Evolutionary conservation across 1,140 invertebrate genomes (phyloP).

Genomic region (Sinonovacula constricta): DNA sequence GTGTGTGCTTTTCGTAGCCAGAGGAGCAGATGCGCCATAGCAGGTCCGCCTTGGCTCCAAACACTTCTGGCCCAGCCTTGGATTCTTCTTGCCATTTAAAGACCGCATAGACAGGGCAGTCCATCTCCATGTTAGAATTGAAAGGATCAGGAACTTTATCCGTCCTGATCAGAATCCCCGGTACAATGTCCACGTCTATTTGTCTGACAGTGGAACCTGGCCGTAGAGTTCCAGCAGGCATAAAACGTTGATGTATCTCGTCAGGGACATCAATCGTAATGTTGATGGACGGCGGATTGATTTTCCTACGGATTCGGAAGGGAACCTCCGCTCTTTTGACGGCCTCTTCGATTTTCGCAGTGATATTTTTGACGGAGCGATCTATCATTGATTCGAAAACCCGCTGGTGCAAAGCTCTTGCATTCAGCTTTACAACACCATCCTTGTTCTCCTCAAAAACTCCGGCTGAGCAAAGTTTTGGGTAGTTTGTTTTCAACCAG

Average conservation of each 20-base stretch:
- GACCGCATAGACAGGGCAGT: slow-evolving; percentile 22
- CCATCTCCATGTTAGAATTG: neutral
- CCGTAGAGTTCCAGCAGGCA: neutral
- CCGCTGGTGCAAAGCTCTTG: slow-evolving; percentile 5
- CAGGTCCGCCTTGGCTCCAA: neutral
- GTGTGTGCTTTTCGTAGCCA: slow-evolving; percentile 23
- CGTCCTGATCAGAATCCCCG: neutral
- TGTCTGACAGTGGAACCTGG: neutral
- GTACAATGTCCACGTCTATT: slow-evolving; percentile 18
- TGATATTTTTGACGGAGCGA: neutral
- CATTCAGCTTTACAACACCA: slow-evolving; percentile 6
- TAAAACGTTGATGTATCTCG: neutral
- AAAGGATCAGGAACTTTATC: slow-evolving; percentile 10
- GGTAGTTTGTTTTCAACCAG: neutral
- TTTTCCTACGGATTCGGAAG: neutral
- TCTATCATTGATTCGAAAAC: slow-evolving; percentile 39
- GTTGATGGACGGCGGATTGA: slow-evolving; percentile 38
- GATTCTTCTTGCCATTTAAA: slow-evolving; percentile 13
- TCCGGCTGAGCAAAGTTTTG: neutral
- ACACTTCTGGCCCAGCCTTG: neutral
- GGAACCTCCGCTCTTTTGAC: no score
- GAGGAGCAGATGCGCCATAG: slow-evolving; percentile 15
- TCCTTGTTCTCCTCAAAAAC: neutral
- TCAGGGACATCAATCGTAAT: slow-evolving; percentile 19
- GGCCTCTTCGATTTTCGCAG: neutral